phyloP scores from a whole-genome alignment of 2,113 vertebrate species.

The Entelurus aequoreus region DNA sequence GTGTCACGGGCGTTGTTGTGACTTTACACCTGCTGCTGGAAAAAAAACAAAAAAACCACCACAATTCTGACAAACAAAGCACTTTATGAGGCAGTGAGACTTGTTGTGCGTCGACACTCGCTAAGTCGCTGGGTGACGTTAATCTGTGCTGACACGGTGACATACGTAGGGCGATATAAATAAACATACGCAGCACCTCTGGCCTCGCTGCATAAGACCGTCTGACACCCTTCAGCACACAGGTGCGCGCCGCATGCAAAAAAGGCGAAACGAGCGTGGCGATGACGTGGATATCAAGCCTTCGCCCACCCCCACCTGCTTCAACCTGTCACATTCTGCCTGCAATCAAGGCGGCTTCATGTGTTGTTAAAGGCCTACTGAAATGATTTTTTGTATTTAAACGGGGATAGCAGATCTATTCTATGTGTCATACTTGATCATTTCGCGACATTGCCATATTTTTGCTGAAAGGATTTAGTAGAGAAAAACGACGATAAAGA shows the following conservation, averaged over 20 bases:
- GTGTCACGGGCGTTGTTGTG: no score
- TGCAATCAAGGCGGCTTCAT: background rate
- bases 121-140: conserved; percentile 33
- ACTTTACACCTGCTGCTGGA: background rate
- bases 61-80: conserved; percentile 31
- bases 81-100: conserved; percentile 4
- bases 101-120: conserved; percentile 13
- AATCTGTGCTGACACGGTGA: conserved; percentile 47
- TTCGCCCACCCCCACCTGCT: background rate
- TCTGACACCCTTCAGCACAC: conserved; percentile 15
- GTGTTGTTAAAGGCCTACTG: no score
- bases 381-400: no score
- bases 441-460: no score
- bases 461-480: no score
- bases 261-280: conserved; percentile 2
- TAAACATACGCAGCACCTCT: conserved; percentile 41
- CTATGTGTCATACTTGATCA: no score
- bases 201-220: conserved; percentile 27
- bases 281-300: background rate
- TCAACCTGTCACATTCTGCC: conserved; percentile 2
- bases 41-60: conserved; percentile 34
- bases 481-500: no score
- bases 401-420: no score
- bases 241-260: background rate
- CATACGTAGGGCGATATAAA: conserved; percentile 37